phyloP scores from a whole-genome alignment of 1,140 invertebrate species.

The Saccostrea glomerata region DNA sequence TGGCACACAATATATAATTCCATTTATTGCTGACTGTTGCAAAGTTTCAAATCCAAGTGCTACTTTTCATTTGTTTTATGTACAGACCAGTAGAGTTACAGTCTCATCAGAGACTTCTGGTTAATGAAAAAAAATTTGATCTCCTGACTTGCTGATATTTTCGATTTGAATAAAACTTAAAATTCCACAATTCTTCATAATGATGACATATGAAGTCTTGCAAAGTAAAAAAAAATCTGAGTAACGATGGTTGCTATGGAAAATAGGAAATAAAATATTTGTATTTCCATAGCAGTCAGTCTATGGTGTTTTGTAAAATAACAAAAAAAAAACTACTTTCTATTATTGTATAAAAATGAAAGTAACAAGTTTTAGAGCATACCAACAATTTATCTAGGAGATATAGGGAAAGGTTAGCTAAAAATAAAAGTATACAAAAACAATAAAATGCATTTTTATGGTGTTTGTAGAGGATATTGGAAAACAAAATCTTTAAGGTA shows the following conservation, averaged over 20 bases:
- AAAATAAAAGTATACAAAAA: background rate
- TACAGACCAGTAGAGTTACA: too few species aligned
- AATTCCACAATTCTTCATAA: background rate
- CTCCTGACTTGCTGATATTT: too few species aligned
- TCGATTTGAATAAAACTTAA: background rate
- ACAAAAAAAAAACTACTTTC: background rate
- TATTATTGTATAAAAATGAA: background rate
- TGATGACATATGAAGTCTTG: background rate
- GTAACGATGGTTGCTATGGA: background rate
- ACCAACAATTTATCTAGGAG: background rate
- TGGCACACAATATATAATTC: too few species aligned
- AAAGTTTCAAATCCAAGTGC: too few species aligned
- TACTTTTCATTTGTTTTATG: too few species aligned
- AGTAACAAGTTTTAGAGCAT: background rate
- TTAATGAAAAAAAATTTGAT: too few species aligned
- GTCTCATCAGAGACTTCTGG: too few species aligned
- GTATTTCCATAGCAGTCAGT: background rate
- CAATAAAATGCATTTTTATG: background rate
- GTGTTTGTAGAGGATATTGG: background rate
- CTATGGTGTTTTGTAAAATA: background rate
- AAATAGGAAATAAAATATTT: background rate
- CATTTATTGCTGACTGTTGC: too few species aligned
- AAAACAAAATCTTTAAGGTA: too few species aligned
- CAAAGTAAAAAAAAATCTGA: background rate
- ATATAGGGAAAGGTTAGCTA: background rate